A percentile compares a stretch with the other conserved stretches of the same genome.
phyloP scores from a whole-genome alignment of 2,888 invertebrate species.

The Elaeidobius kamerunicus region DNA sequence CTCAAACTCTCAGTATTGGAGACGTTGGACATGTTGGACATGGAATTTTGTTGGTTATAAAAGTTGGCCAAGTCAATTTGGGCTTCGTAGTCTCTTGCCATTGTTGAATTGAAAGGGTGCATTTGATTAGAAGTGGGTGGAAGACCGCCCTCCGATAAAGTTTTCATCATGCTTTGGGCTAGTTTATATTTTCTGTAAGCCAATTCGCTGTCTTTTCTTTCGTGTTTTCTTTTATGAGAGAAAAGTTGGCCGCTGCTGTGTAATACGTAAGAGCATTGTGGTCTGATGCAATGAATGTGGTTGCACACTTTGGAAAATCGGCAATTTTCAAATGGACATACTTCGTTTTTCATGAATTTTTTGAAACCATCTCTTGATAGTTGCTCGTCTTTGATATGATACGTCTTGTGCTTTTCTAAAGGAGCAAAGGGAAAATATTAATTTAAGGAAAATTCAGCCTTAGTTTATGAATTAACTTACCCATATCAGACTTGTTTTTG shows the following conservation, averaged over 20 bases:
- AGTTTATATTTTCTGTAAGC: constrained; percentile 76
- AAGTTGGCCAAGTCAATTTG: constrained; percentile 47
- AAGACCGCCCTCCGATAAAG: constrained; percentile 55
- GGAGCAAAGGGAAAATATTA: constrained; percentile 25
- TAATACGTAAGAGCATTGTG: constrained; percentile 92
- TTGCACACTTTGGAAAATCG: constrained; percentile 93
- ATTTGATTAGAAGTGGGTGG: constrained; percentile 38
- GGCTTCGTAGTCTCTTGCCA: constrained; percentile 54
- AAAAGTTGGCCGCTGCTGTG: constrained; percentile 96
- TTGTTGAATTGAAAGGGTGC: constrained; percentile 25
- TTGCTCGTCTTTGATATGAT: constrained; percentile 97
- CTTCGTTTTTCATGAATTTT: constrained; percentile 97
- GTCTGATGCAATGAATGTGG: constrained; percentile 97
- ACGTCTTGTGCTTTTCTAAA: constrained; percentile 96
- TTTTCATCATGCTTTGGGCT: constrained; percentile 57
- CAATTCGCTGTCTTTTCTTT: constrained; percentile 88
- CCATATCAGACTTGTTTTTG: constrained; percentile 99
- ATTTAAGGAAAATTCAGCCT: too few relatives aligned
- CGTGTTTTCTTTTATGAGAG: constrained; percentile 97
- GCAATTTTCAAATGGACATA: constrained; percentile 88
- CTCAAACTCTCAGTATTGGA: constrained; percentile 54
- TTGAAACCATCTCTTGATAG: constrained; percentile 95
- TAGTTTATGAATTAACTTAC: constrained; percentile 67
- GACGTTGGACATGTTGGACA: constrained; percentile 41
- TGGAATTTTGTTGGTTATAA: constrained; percentile 43